A percentile compares a stretch with the other conserved stretches of the same genome.
Conservation (phyloP, 2,888 invertebrate species). For the Helicoverpa assulta region DNA sequence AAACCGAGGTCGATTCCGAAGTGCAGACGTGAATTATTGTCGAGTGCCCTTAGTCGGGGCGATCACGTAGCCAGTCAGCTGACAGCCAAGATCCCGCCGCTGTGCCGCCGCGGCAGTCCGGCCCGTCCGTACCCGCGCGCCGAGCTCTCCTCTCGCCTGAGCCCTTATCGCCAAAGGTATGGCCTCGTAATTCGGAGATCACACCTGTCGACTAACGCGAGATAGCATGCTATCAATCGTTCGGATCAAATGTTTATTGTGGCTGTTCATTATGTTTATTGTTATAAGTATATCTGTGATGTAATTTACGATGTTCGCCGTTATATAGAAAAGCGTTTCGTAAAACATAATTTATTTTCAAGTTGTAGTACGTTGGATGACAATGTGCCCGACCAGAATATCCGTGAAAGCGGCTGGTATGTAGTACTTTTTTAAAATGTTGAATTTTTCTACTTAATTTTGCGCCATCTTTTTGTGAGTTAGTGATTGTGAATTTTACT, state of each 20-base stretch:
- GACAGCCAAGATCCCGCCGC: slow-evolving; percentile 64
- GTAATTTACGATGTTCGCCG: slow-evolving; percentile 65
- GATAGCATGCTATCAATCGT: slow-evolving; percentile 64
- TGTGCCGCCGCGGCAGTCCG: slow-evolving; percentile 72
- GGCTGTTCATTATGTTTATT: slow-evolving; percentile 68
- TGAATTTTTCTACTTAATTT: neutral
- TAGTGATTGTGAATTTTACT: slow-evolving; percentile 4
- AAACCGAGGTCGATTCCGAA: slow-evolving; percentile 72
- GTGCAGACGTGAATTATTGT: slow-evolving; percentile 73
- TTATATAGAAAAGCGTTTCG: slow-evolving; percentile 61
- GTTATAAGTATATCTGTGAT: slow-evolving; percentile 61
- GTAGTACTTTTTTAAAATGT: slow-evolving; percentile 33
- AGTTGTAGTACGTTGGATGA: slow-evolving; percentile 61
- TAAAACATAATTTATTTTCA: slow-evolving; percentile 54
- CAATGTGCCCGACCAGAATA: slow-evolving; percentile 51
- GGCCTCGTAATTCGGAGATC: slow-evolving; percentile 77
- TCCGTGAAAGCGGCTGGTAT: slow-evolving; percentile 41
- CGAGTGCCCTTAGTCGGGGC: slow-evolving; percentile 73
- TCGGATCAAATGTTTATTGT: slow-evolving; percentile 72
- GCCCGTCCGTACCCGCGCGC: slow-evolving; percentile 67
- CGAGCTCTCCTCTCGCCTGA: slow-evolving; percentile 74
- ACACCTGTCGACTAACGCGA: slow-evolving; percentile 65
- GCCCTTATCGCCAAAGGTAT: slow-evolving; percentile 79
- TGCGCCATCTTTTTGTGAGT: neutral
- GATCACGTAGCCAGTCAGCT: slow-evolving; percentile 74